Conservation (phyloP, 2,797 vertebrate species). For the Gymnopithys bicolor region DNA sequence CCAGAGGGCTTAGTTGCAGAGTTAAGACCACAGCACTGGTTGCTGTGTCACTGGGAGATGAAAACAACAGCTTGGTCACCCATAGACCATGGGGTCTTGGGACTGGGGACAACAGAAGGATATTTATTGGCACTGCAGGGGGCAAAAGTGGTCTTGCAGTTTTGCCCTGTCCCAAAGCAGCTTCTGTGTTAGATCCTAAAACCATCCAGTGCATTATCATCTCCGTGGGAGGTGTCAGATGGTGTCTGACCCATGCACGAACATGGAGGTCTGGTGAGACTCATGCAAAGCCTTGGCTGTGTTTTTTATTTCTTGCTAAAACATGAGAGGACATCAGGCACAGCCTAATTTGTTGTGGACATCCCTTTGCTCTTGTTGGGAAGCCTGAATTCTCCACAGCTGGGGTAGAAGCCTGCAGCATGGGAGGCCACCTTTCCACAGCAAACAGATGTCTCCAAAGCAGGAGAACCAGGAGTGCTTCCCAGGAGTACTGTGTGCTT, state of each 20-base stretch:
- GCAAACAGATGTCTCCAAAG: neutral
- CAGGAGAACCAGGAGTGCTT: neutral
- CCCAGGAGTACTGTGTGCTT: rapidly evolving
- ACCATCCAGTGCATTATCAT: rapidly evolving
- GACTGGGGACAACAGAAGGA: too few relatives aligned
- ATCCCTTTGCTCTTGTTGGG: neutral
- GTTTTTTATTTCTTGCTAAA: neutral
- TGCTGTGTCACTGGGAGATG: neutral
- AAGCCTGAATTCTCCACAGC: neutral
- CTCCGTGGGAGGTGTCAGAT: neutral
- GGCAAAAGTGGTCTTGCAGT: neutral
- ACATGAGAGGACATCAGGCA: rapidly evolving
- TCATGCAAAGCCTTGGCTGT: rapidly evolving
- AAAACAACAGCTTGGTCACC: neutral
- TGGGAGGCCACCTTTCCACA: neutral
- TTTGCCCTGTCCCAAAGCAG: neutral
- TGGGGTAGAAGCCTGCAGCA: neutral
- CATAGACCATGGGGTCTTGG: neutral
- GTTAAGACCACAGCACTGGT: neutral
- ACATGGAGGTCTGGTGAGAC: neutral
- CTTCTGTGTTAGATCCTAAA: neutral
- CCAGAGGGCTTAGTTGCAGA: rapidly evolving
- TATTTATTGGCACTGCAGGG: neutral
- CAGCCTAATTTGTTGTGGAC: neutral
- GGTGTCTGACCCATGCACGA: rapidly evolving